A percentile compares a stretch with the other conserved stretches of the same genome.
phyloP scores from a whole-genome alignment of 2,888 invertebrate species.

The Notodonta ziczac region DNA sequence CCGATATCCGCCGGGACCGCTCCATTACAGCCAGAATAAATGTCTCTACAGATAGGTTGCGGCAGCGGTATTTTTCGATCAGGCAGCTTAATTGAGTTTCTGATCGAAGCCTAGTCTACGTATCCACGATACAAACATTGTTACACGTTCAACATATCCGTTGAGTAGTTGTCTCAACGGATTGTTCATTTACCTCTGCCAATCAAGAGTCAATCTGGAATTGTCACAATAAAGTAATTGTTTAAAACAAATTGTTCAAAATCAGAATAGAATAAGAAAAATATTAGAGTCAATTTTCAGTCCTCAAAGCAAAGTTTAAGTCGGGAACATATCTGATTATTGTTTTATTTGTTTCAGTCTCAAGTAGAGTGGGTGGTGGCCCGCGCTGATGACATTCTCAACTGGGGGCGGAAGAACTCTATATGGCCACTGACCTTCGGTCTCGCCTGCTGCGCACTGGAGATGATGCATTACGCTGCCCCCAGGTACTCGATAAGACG shows the following conservation, averaged over 20 bases:
- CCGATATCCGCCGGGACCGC: neutral
- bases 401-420: conserved; percentile 96
- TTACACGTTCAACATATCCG: conserved; percentile 1
- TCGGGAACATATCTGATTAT: too few relatives aligned
- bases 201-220: neutral
- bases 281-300: too few relatives aligned
- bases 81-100: conserved; percentile 5
- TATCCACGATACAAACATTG: neutral
- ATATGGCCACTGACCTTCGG: conserved; percentile 99
- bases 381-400: conserved; percentile 95
- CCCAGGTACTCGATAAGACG: conserved; percentile 86
- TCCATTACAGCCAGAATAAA: conserved; percentile 4
- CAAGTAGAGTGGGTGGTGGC: conserved; percentile 94
- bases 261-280: too few relatives aligned
- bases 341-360: conserved; percentile 47
- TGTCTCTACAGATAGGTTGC: neutral
- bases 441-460: conserved; percentile 98
- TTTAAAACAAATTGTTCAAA: too few relatives aligned
- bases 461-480: conserved; percentile 99
- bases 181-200: neutral
- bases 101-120: neutral
- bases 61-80: conserved; percentile 3
- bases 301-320: too few relatives aligned
- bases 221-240: too few relatives aligned
- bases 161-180: neutral